Conservation (phyloP, 2,888 invertebrate species). For the Bombylius major region DNA sequence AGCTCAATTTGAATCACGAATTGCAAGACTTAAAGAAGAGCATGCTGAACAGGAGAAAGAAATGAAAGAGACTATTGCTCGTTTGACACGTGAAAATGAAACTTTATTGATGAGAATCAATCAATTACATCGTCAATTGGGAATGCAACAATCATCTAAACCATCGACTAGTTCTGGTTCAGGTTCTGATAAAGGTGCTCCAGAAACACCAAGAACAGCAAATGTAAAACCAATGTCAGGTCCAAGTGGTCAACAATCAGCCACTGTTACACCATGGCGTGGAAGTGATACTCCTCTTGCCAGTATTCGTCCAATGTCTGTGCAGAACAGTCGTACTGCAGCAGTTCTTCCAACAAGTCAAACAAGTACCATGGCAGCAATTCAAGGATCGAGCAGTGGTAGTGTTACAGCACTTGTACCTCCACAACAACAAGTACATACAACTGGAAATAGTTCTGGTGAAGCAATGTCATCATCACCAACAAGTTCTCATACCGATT, state of each 20-base stretch:
- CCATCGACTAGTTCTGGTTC: conserved; percentile 55
- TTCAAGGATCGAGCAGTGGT: conserved; percentile 22
- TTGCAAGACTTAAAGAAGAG: conserved; percentile 60
- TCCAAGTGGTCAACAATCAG: conserved; percentile 36
- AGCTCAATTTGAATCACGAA: conserved; percentile 55
- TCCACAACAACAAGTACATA: conserved; percentile 49
- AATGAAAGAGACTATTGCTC: conserved; percentile 40
- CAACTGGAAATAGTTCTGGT: conserved; percentile 35
- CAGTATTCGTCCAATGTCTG: conserved; percentile 83
- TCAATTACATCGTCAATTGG: conserved; percentile 53
- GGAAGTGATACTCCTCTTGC: conserved; percentile 77
- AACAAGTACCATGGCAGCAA: conserved; percentile 41
- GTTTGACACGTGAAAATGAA: conserved; percentile 50
- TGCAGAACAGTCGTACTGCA: conserved; percentile 54
- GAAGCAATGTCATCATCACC: conserved; percentile 54
- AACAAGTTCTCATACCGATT: conserved; percentile 65
- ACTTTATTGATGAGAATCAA: conserved; percentile 55
- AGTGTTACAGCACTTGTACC: conserved; percentile 44
- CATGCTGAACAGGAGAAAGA: conserved; percentile 50
- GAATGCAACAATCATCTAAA: conserved; percentile 50
- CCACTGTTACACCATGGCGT: conserved; percentile 51
- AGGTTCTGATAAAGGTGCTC: conserved; percentile 42
- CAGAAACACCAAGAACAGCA: conserved; percentile 62
- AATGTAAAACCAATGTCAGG: conserved; percentile 93
- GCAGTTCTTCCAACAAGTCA: conserved; percentile 61